Base-by-base conservation (phyloP, 2,113 vertebrate species). In the Mastomys natalensis region DNA sequence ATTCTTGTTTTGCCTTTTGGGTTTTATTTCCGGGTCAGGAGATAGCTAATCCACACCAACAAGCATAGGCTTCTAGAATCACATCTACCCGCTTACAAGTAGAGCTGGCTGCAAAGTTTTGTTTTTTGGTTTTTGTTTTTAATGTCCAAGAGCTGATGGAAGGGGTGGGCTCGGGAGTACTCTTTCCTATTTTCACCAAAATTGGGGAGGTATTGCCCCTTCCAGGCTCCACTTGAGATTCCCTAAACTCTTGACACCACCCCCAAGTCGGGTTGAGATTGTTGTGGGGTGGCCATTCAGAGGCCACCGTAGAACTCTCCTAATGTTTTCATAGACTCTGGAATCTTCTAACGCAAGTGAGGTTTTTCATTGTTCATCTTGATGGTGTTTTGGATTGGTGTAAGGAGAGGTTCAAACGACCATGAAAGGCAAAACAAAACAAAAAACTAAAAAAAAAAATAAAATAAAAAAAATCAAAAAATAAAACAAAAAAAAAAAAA, bases 21-120 rank as follows among this genome's bases (percentile, higher is more conserved):
- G 98, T 98, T 97, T 99, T 55, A 98, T 99, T 99, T 99, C 99
- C 99, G 99, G 95, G 81, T 96, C n/a, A 60, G 86, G 87, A 53
- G 72, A 89, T 97, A 48, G 72, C 93, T 97, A 97, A 73, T 98
- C 92, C 97, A 91, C 91, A n/a, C 70, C 62, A 96, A 93, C 29
- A 94, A 97, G 81, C 68, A 76, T 34, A 91, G 87, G 16, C 37
- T 96, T 91, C 77, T 87, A 43, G 73, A 82, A 77, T 80, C 1
- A 68, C 66, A 90, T 66, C 80, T 76, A 81, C 77, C 82, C 74
- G 70, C 64, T 95, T 96, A 74, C 26, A 66, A 64, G 31, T 87
- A 90, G 89, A 70, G 64, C 64, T 55, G n/a, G 87, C 86, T 91
- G 94, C 62, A 93, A 0, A 48, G 43, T 97, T 88, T 62, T 95